These are phyloP conservation scores for Zaprionus kolodkinae DNA, from an alignment of 1,140 invertebrate genomes.

Conservation along the genomic window DNA sequence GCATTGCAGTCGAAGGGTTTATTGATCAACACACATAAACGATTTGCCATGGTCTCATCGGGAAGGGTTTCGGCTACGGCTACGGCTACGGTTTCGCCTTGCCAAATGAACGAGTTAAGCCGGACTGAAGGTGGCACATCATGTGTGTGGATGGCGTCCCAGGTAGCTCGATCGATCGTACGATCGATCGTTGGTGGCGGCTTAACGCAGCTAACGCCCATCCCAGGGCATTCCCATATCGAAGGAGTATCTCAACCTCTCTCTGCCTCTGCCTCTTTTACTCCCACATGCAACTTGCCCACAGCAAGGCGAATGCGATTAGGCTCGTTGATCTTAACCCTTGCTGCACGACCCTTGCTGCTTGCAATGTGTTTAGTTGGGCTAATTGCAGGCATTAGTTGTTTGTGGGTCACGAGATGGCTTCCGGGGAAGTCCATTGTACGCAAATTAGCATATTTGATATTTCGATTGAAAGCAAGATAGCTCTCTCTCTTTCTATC, in stretches of 20 bases:
- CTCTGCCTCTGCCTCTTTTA: not conserved
- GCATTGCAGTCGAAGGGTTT: constrained; percentile 64
- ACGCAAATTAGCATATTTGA: constrained; percentile 68
- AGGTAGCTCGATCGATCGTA: constrained; percentile 50
- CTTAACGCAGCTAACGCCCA: constrained; percentile 74
- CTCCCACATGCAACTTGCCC: constrained; percentile 10
- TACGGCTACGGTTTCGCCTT: not conserved
- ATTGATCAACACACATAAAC: constrained; percentile 81
- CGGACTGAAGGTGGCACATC: not conserved
- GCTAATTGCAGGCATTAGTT: constrained; percentile 81
- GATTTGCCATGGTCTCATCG: constrained; percentile 59
- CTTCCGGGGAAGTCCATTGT: constrained; percentile 66
- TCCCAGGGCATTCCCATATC: constrained; percentile 52
- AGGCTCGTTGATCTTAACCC: constrained; percentile 52
- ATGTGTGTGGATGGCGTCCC: constrained; percentile 39
- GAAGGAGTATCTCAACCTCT: constrained; percentile 11
- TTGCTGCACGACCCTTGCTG: constrained; percentile 33
- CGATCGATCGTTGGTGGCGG: constrained; percentile 46
- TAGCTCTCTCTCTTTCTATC: not conserved
- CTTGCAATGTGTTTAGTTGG: constrained; percentile 48
- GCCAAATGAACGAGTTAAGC: constrained; percentile 28
- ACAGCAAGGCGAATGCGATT: constrained; percentile 71
- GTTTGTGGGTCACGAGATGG: constrained; percentile 72
- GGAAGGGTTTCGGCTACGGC: not conserved
- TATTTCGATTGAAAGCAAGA: constrained; percentile 57